A percentile compares a stretch with the other conserved stretches of the same genome.
phyloP scores from a whole-genome alignment of 2,888 invertebrate species.

The Labia minor region DNA sequence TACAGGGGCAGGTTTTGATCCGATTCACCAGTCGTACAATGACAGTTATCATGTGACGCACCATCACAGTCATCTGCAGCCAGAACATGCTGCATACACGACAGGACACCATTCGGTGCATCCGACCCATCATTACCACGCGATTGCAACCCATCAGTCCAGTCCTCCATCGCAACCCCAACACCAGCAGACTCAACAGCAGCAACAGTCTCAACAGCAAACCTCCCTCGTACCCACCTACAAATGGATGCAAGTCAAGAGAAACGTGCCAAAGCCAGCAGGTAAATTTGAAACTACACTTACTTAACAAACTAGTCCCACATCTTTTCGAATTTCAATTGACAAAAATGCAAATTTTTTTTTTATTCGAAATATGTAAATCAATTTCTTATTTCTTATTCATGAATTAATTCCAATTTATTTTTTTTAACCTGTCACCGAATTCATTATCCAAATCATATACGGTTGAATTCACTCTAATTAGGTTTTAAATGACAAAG shows the following conservation, averaged over 20 bases:
- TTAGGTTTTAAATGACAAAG: no score
- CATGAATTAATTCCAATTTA: no score
- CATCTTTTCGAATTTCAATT: no score
- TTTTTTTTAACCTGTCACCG: no score
- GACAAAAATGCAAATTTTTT: no score
- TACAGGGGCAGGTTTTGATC: neutral
- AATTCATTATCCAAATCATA: no score
- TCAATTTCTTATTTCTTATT: no score
- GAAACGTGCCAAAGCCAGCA: slow-evolving; percentile 88
- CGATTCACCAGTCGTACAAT: slow-evolving; percentile 27
- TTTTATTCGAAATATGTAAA: no score
- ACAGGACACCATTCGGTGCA: slow-evolving; percentile 15
- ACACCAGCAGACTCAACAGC: slow-evolving; percentile 25
- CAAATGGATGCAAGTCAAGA: slow-evolving; percentile 98
- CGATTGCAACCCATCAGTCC: slow-evolving; percentile 23
- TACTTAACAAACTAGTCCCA: no score
- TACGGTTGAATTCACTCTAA: no score
- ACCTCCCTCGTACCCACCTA: slow-evolving; percentile 69
- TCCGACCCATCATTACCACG: slow-evolving; percentile 26
- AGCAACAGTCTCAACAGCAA: slow-evolving; percentile 40
- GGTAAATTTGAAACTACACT: slow-evolving; percentile 57
- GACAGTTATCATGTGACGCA: slow-evolving; percentile 29
- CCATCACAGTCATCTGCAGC: slow-evolving; percentile 23
- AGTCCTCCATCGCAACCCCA: slow-evolving; percentile 24
- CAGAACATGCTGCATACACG: slow-evolving; percentile 17